phyloP scores from a whole-genome alignment of 1,140 invertebrate genomes.

The Penaeus vannamei region DNA sequence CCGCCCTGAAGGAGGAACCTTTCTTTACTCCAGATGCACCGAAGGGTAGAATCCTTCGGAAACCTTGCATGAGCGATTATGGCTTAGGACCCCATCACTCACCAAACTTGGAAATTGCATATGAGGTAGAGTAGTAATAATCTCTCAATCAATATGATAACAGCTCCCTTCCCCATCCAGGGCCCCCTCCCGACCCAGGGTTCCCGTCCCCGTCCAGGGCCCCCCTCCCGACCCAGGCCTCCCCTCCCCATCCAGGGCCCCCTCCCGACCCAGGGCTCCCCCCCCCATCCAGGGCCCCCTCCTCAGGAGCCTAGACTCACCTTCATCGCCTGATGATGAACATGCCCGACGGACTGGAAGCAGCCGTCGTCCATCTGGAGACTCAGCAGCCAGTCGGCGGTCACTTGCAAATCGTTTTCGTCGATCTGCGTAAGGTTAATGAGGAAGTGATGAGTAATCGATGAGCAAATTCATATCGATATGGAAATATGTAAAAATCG shows the following conservation, averaged over 20 bases:
- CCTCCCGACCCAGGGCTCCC: too few relatives aligned
- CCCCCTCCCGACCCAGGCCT: too few relatives aligned
- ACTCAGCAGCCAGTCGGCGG: constrained; percentile 68
- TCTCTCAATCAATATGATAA: neutral
- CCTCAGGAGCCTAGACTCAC: neutral
- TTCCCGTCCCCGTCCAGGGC: too few relatives aligned
- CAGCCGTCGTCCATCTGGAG: constrained; percentile 71
- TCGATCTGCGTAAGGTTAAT: neutral
- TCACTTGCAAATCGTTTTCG: neutral
- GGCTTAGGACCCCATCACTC: too few relatives aligned
- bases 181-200: too few relatives aligned
- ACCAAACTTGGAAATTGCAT: constrained; percentile 78
- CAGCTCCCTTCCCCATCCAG: too few relatives aligned
- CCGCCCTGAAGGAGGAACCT: constrained; percentile 72
- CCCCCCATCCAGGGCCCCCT: too few relatives aligned
- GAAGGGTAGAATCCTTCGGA: too few relatives aligned
- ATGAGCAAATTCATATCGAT: constrained; percentile 72
- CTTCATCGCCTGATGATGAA: constrained; percentile 70
- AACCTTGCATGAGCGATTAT: too few relatives aligned
- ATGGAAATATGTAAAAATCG: too few relatives aligned
- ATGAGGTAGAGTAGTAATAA: constrained; percentile 77
- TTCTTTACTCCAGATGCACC: too few relatives aligned
- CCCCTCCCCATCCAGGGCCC: too few relatives aligned
- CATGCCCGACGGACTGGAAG: constrained; percentile 73
- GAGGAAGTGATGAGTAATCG: neutral